Evolutionary conservation across 2,888 invertebrate species (phyloP).

Genomic region (Julus scandinavius): DNA sequence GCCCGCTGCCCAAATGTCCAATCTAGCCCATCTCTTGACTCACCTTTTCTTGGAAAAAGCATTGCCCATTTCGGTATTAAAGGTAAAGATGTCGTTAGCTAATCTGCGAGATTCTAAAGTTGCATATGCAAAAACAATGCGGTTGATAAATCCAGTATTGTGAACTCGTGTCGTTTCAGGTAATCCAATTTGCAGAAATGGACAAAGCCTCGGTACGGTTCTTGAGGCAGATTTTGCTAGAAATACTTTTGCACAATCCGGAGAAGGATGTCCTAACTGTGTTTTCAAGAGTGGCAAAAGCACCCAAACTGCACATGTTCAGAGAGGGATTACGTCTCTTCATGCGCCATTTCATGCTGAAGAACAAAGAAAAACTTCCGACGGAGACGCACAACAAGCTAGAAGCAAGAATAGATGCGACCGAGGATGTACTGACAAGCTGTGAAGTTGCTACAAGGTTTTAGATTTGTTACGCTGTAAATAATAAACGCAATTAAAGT

Average conservation of each 20-base stretch:
- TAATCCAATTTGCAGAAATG: slow-evolving; percentile 86
- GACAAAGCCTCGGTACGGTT: slow-evolving; percentile 82
- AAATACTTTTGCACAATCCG: slow-evolving; percentile 77
- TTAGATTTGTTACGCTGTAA: background rate
- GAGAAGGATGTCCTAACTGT: slow-evolving; percentile 72
- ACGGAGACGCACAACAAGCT: slow-evolving; percentile 10
- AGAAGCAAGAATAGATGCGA: slow-evolving; percentile 37
- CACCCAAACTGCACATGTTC: slow-evolving; percentile 81
- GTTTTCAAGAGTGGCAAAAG: slow-evolving; percentile 78
- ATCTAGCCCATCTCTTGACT: slow-evolving; percentile 81
- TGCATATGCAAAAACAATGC: background rate
- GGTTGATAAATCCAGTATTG: background rate
- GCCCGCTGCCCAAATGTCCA: slow-evolving; percentile 74
- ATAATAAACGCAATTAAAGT: background rate
- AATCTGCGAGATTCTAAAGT: background rate
- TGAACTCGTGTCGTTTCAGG: slow-evolving; percentile 67
- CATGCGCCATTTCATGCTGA: slow-evolving; percentile 85
- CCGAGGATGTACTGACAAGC: slow-evolving; percentile 2
- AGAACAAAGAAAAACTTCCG: slow-evolving; percentile 61
- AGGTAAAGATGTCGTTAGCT: slow-evolving; percentile 71
- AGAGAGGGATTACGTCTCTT: slow-evolving; percentile 86
- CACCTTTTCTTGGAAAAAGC: slow-evolving; percentile 83
- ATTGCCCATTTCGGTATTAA: slow-evolving; percentile 83
- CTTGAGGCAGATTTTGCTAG: slow-evolving; percentile 80
- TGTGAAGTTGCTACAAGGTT: background rate